These are phyloP conservation scores for Acleris sparsana DNA, from an alignment of 2,888 invertebrate genomes.

Conservation along the genomic window DNA sequence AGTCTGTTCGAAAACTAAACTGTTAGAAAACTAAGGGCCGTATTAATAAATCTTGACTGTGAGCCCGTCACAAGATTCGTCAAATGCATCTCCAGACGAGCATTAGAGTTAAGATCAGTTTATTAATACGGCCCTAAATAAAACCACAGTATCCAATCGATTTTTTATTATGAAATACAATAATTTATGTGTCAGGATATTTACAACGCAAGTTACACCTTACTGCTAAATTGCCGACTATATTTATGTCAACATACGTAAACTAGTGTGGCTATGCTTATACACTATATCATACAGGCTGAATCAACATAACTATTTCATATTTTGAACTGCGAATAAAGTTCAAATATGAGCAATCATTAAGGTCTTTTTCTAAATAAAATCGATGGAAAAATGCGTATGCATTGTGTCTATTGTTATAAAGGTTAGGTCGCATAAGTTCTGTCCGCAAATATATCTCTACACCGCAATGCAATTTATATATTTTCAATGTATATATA, in stretches of 20 bases:
- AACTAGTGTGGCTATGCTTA: conserved; percentile 23
- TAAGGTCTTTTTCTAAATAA: neutral
- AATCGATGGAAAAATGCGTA: too few species aligned
- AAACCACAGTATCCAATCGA: conserved; percentile 56
- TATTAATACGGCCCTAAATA: too few species aligned
- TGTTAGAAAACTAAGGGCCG: neutral
- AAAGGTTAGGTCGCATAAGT: too few species aligned
- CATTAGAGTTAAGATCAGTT: too few species aligned
- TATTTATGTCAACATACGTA: conserved; percentile 25
- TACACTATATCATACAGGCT: conserved; percentile 30
- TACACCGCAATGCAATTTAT: too few species aligned
- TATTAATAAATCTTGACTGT: too few species aligned
- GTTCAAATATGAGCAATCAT: neutral
- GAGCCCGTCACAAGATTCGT: too few species aligned
- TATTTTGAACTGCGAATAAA: neutral
- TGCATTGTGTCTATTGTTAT: too few species aligned
- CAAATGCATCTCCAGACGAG: too few species aligned
- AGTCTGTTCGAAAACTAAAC: too few species aligned
- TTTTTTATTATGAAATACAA: conserved; percentile 80
- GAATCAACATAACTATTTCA: conserved; percentile 6
- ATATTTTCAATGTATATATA: too few species aligned
- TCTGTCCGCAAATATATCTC: too few species aligned
- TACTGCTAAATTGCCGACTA: conserved; percentile 40
- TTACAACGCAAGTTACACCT: conserved; percentile 65
- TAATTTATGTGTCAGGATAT: conserved; percentile 77